Base-by-base conservation (phyloP, 1,140 invertebrate species). In the Penaeus vannamei region DNA sequence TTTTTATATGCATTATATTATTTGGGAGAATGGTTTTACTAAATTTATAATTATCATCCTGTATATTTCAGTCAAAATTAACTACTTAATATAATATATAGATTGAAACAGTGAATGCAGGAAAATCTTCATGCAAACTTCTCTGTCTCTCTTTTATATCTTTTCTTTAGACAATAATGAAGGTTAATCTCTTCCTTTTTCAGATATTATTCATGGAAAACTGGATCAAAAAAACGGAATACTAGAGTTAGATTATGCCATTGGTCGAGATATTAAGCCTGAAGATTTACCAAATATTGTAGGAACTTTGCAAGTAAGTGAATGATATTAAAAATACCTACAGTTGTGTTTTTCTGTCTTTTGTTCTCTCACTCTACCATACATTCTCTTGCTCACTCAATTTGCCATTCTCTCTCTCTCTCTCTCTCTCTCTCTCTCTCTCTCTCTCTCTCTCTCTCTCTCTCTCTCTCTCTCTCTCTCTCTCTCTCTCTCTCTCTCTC, bases 131-230 rank as follows among this genome's bases (percentile, higher is more conserved):
- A 1, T 22, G 19, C 23, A 26, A 60, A 3, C 19, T 60, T 1
- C 53, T 36, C 5, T 36, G 2, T 5, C 5, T 36, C 5, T 5
- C 5, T 36, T 36, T 42, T 7, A 42, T 42, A 42, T 42, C 36
- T 42, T 7, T n/a, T 46, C 42, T 46, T 46, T 3, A 46, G 3
- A 46, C 10, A 46, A 10, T 3, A 19, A 14, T 29, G 66, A 20
- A 66, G 19, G 12, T 23, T 79, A 20, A 61, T 22, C 8, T 29
- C 29, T 60, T 23, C 89, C 32, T 22, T 77, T 84, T 59, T 36
- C 94, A 95, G 98, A 99, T 93, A 97, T 99, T 91, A 98, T 99
- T 89, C 97, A 97, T 92, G 98, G 98, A 1, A 99, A 99, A 94
- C 93, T 99, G 86, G 98, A 99, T 93, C 98, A 99, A 93, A 97